Evolutionary conservation across 1,140 invertebrate genomes (phyloP).

Genomic region (Nasonia longicornis): DNA sequence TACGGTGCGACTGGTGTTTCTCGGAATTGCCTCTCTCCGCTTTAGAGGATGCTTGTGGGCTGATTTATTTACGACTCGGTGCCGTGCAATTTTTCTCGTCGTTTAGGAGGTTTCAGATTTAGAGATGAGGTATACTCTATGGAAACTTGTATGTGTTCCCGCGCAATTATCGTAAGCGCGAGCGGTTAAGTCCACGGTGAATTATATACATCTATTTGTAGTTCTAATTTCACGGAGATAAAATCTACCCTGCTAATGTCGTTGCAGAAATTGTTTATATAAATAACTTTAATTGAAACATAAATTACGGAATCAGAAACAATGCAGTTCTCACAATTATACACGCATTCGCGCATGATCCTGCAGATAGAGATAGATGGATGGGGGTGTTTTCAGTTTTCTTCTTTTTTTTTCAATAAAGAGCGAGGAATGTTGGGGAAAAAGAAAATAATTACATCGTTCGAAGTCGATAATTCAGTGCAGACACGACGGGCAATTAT

Average conservation of each 20-base stretch:
- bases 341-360: background rate
- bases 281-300: conserved; percentile 14
- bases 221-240: too few species aligned
- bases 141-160: too few species aligned
- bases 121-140: too few species aligned
- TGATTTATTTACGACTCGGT: background rate
- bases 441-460: conserved; percentile 6
- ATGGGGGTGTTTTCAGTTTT: background rate
- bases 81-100: too few species aligned
- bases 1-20: background rate
- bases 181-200: too few species aligned
- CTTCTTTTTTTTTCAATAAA: background rate
- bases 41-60: background rate
- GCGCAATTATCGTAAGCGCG: too few species aligned
- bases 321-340: conserved; percentile 28
- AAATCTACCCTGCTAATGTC: background rate
- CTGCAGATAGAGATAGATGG: background rate
- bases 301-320: conserved; percentile 11
- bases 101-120: too few species aligned
- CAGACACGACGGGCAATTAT: background rate
- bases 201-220: too few species aligned
- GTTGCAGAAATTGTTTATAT: background rate
- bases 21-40: background rate
- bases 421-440: background rate
- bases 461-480: conserved; percentile 3